phyloP scores from a whole-genome alignment of 2,888 invertebrate species.

The Eupeodes latifasciatus region DNA sequence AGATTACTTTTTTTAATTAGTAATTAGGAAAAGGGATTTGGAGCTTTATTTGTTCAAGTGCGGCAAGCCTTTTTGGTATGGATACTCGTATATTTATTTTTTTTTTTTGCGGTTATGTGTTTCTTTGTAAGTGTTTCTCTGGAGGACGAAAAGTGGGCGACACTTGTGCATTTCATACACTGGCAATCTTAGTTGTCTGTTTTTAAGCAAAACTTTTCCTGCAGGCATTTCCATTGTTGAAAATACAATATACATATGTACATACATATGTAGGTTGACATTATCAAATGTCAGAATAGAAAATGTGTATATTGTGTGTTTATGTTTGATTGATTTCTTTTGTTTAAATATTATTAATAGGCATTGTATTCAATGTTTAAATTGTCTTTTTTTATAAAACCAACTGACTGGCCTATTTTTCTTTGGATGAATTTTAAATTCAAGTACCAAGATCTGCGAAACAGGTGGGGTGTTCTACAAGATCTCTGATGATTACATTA shows the following conservation, averaged over 20 bases:
- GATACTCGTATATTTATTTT: neutral
- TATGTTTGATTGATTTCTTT: no score
- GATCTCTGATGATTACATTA: no score
- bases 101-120: neutral
- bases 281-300: neutral
- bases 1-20: constrained; percentile 48
- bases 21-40: constrained; percentile 36
- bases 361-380: no score
- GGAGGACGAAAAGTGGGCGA: neutral
- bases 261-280: no score
- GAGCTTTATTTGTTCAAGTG: neutral
- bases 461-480: no score
- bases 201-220: neutral
- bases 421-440: no score
- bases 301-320: no score
- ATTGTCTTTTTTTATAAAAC: no score
- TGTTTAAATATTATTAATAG: no score
- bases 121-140: neutral
- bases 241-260: neutral
- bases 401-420: no score
- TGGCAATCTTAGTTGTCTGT: neutral
- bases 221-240: neutral
- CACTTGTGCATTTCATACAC: neutral
- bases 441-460: no score
- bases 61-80: constrained; percentile 4